These are phyloP conservation scores for Vipera ursinii DNA, from an alignment of 2,797 vertebrate genomes.

Conservation along the genomic window DNA sequence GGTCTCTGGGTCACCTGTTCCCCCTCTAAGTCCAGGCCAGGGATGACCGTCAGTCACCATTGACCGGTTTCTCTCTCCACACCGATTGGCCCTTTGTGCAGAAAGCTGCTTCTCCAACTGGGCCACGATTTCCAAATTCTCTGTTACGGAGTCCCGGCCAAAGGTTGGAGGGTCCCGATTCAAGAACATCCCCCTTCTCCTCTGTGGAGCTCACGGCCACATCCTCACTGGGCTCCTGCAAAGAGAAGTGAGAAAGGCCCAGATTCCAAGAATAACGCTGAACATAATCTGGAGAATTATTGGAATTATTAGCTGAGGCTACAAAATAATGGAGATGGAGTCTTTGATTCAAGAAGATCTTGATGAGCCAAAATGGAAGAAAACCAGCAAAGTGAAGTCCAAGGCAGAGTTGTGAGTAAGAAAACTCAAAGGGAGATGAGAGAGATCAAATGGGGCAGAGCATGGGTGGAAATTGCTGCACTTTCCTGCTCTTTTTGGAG, in stretches of 20 bases:
- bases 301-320: too few relatives aligned
- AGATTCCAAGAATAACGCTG: background rate
- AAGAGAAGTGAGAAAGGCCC: background rate
- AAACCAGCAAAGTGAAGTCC: too few relatives aligned
- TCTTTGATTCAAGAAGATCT: too few relatives aligned
- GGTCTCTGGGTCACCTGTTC: background rate
- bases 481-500: too few relatives aligned
- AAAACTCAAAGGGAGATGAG: too few relatives aligned
- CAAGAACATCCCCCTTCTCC: background rate
- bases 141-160: rapidly evolving
- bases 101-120: background rate
- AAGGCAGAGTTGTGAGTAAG: too few relatives aligned
- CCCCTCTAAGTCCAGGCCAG: background rate
- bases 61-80: background rate
- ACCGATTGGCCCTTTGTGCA: background rate
- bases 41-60: background rate
- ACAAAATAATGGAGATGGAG: too few relatives aligned
- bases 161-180: background rate
- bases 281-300: background rate
- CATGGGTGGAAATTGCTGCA: background rate
- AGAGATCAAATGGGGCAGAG: too few relatives aligned
- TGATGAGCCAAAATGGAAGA: too few relatives aligned
- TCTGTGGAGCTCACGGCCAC: background rate
- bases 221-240: background rate
- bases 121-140: background rate